Base-by-base conservation (phyloP, 2,888 invertebrate species). In the Drosophila gaucha region DNA sequence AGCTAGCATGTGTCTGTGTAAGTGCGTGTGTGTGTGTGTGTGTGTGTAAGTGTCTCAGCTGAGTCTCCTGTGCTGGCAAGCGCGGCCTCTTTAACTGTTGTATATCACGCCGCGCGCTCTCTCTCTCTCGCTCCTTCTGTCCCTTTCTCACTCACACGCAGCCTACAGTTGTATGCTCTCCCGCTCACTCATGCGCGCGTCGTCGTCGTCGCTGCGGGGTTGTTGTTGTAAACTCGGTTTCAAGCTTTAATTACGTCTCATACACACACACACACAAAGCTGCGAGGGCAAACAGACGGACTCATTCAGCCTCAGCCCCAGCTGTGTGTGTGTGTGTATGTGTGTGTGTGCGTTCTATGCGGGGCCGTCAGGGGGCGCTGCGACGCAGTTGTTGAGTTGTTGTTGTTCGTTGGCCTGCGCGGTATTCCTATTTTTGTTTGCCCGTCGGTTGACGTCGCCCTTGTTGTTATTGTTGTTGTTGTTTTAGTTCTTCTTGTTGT, bases 141-240 rank as follows among this genome's bases (percentile, higher is more conserved):
- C 26, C 31, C 33, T 31, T 28, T 36, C 39, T 20, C 54, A 20
- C 50, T 22, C 49, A 20, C 35, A 39, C 69, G 39, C 22, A 52
- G 76, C 51, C 55, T 59, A 52, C 35, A 52, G 16, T 20, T 24
- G 33, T 41, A 22, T 20, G 44, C 72, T 64, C 58, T 72, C 65
- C 18, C 74, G 59, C 80, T 80, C 74, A 74, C 60, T 63, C 80
- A 63, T 74, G 71, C 72, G 74, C 82, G 56, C 63, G 64, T 60
- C 65, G 52, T 63, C 67, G 54, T 56, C 59, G 60, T 49, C 62
- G 65, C 57, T 64, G 62, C 56, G 56, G 69, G 82, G 68, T 76
- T 83, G 86, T 87, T 82, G 76, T 84, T 86, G 84, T 86, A 84
- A 84, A 84, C 88, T 84, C 84, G 86, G 84, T 77, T 84, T 84